Conservation (phyloP, 2,113 vertebrate genomes). For the Sturnus vulgaris region DNA sequence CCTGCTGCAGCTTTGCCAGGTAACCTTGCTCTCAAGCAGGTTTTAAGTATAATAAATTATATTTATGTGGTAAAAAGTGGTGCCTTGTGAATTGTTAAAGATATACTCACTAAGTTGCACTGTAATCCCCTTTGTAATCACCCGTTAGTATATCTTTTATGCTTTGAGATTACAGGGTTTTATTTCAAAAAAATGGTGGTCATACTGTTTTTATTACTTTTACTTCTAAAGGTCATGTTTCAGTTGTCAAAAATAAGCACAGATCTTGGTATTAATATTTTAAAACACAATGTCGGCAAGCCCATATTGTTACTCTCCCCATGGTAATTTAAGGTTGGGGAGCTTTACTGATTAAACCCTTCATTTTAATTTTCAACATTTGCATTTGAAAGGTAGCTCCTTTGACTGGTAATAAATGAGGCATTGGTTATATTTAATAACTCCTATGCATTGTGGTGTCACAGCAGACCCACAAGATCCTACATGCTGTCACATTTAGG, state of each 20-base stretch:
- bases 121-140: conserved; percentile 45
- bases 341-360: conserved; percentile 50
- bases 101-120: not conserved
- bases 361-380: conserved; percentile 63
- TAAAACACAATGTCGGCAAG: not conserved
- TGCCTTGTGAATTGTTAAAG: conserved; percentile 1
- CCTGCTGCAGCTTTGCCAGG: not conserved
- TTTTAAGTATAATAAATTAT: conserved; percentile 24
- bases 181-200: conserved; percentile 43
- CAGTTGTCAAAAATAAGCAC: conserved; percentile 28
- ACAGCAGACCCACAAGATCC: conserved; percentile 68
- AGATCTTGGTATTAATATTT: conserved; percentile 20
- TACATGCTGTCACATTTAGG: conserved; percentile 65
- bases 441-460: conserved; percentile 63
- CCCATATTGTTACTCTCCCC: conserved; percentile 31
- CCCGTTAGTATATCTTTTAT: conserved; percentile 15
- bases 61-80: not conserved
- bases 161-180: conserved; percentile 52
- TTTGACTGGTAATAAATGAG: conserved; percentile 65
- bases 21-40: not conserved
- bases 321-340: conserved; percentile 44
- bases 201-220: conserved; percentile 38
- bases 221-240: conserved; percentile 19
- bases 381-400: conserved; percentile 49
- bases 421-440: conserved; percentile 70